phyloP scores from a whole-genome alignment of 2,797 vertebrate species.

The Furcifer pardalis region DNA sequence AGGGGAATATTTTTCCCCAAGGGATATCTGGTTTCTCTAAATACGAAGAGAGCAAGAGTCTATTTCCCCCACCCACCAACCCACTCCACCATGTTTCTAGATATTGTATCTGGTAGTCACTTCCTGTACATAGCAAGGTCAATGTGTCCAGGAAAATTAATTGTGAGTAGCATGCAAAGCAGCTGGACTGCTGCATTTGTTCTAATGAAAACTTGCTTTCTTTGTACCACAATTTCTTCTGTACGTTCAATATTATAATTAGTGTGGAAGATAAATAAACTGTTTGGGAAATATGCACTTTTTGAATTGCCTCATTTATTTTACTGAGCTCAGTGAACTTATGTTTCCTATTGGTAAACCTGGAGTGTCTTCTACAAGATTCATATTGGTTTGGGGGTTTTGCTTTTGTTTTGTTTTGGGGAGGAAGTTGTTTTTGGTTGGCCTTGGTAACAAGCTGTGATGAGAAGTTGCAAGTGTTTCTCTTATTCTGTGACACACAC shows the following conservation, averaged over 20 bases:
- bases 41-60: conserved; percentile 21
- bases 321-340: conserved; percentile 11
- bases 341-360: neutral
- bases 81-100: conserved; percentile 47
- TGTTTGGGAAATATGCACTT: conserved; percentile 62
- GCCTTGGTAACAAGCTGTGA: neutral
- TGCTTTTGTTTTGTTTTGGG: neutral
- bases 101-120: conserved; percentile 22
- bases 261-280: conserved; percentile 76
- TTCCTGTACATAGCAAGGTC: conserved; percentile 33
- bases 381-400: neutral
- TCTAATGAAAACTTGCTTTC: conserved; percentile 58
- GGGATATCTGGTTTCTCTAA: conserved; percentile 34
- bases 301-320: conserved; percentile 38
- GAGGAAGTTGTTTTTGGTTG: neutral
- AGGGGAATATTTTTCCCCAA: conserved; percentile 20
- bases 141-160: conserved; percentile 37
- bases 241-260: conserved; percentile 73
- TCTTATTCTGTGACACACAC: neutral
- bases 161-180: conserved; percentile 58
- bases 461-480: neutral
- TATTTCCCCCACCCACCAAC: conserved; percentile 2
- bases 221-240: conserved; percentile 73
- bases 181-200: conserved; percentile 68
- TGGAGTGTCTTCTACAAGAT: neutral